phyloP scores from a whole-genome alignment of 2,113 vertebrate genomes.

The Trinectes maculatus region DNA sequence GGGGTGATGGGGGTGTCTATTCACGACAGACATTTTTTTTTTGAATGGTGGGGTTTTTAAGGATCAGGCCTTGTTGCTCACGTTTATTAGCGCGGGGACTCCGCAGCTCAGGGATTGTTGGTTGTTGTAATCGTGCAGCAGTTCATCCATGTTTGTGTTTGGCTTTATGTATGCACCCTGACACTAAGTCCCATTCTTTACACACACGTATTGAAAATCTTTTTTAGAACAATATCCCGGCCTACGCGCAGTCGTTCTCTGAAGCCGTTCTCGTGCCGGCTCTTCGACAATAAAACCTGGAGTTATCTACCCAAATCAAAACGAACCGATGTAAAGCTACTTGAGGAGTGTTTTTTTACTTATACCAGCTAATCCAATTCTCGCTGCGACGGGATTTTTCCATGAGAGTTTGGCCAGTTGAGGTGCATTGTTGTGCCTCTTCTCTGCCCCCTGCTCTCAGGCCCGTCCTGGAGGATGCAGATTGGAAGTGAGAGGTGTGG shows the following conservation, averaged over 20 bases:
- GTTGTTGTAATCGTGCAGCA: slow-evolving; percentile 65
- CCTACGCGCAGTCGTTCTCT: slow-evolving; percentile 41
- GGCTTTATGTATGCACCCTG: slow-evolving; percentile 38
- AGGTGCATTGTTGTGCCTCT: slow-evolving; percentile 44
- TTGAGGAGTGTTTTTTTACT: slow-evolving; percentile 30
- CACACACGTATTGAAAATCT: slow-evolving; percentile 30
- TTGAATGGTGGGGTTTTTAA: slow-evolving; percentile 87
- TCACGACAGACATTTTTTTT: slow-evolving; percentile 77
- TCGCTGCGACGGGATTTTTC: slow-evolving; percentile 37
- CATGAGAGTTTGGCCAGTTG: slow-evolving; percentile 55
- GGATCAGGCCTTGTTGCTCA: slow-evolving; percentile 95
- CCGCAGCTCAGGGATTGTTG: slow-evolving; percentile 66
- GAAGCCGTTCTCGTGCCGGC: slow-evolving; percentile 23
- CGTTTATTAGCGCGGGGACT: slow-evolving; percentile 88
- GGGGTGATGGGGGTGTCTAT: slow-evolving; percentile 86
- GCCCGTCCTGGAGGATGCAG: slow-evolving; percentile 86
- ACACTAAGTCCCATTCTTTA: slow-evolving; percentile 63
- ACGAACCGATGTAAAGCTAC: slow-evolving; percentile 46
- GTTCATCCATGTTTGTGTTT: slow-evolving; percentile 73
- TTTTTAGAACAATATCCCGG: slow-evolving; percentile 61
- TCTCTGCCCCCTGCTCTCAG: slow-evolving; percentile 45
- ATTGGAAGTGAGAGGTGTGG: slow-evolving; percentile 99
- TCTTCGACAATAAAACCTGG: slow-evolving; percentile 43
- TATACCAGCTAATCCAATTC: slow-evolving; percentile 63
- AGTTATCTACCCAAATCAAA: slow-evolving; percentile 53